Evolutionary conservation across 1,140 invertebrate genomes (phyloP), one percentile per base, ranked within the genome.

Genomic region (Eurosta solidaginis): DNA sequence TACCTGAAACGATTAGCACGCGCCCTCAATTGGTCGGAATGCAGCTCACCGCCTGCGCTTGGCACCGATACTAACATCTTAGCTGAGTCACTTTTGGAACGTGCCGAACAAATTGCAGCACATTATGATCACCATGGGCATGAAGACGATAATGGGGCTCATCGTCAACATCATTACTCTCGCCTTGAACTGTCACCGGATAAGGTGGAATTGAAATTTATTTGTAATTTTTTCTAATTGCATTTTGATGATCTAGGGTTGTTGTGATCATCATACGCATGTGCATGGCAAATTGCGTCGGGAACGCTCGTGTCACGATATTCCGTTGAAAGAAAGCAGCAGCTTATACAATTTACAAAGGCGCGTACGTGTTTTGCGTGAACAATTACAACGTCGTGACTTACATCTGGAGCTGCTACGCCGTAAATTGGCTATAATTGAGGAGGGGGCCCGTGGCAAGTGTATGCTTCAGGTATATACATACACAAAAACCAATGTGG

Each of bases 381-480:
- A 98, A 84, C 96, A 97, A 86, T 88, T 97, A 17, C 95, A 97
- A 85, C 92, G 96, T 79, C 93, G 96, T 82, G 96, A 98, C 87
- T 90, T 98, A 3, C 96, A 98, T 86, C 88, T 97, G 82, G 96
- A 97, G 89, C 90, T 98, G 52, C 88, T 98, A 22, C 90, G 96
- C 27, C 92, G 96, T 80, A 98, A 98, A 88, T 85, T 96, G 40
- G 92, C 93, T 76, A 90, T 96, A 1, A 94, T 95, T 86, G 94
- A 95, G 81, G 94, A 95, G 52, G 93, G 91, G 54, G 90, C 91
- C 1, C 90, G 92, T 40, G 91, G 93, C 42, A 93, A 92, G 78
- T 92, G 91, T 3, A 89, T 93, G 68, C 68, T 91, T 40, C 89
- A 89, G 78, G 79, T 80, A 44, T 47, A 17, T 27, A n/a, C 2